Evolutionary conservation across 2,797 vertebrate genomes (phyloP), one percentile per base, ranked within the genome.

Genomic region (Balearica regulorum): DNA sequence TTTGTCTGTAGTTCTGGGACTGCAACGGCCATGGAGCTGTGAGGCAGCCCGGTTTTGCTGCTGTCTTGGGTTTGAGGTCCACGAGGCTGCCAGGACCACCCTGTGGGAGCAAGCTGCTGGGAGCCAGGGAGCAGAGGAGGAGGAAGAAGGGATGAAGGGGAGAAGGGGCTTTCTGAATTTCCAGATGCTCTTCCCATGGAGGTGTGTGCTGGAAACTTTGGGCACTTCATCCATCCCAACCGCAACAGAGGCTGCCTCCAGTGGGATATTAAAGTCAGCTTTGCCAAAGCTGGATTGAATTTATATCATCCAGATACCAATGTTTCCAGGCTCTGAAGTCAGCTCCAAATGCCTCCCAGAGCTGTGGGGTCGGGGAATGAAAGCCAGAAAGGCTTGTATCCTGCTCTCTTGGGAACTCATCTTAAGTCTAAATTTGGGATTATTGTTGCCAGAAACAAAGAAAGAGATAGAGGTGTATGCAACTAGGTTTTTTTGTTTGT

Each of bases 11-110:
- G 10, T 31, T 80, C 5, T 13, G 16, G 35, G 35, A 35, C 13
- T 10, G 10, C 2, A 2, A 28, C 0, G 0, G 12, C 18, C 6
- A 14, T 0, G 5, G 46, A 65, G 10, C 10, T 26, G 5, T 51
- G 33, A 58, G 10, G 5, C 21, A 80, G 10, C 10, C 9, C 12
- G 1, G 10, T 81, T 75, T 11, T 71, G 5, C 20, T 83, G 20
- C 22, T 28, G 11, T 20, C n/a, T 77, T 46, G 9, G 2, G 7
- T 75, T 57, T 75, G 64, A 28, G 9, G 25, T 60, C 11, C 13
- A 24, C 0, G 0, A 60, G 31, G 2, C 18, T 64, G 8, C 9
- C 41, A 64, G 72, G 44, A 78, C 17, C 37, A 49, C 9, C 13
- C 16, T 75, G 7, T 22, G 16, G 13, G 31, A 88, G 48, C 11